Percentiles rank a stretch among this genome's conserved stretches.
Conservation (phyloP, 2,888 invertebrate species). For the Lasioglossum morio region DNA sequence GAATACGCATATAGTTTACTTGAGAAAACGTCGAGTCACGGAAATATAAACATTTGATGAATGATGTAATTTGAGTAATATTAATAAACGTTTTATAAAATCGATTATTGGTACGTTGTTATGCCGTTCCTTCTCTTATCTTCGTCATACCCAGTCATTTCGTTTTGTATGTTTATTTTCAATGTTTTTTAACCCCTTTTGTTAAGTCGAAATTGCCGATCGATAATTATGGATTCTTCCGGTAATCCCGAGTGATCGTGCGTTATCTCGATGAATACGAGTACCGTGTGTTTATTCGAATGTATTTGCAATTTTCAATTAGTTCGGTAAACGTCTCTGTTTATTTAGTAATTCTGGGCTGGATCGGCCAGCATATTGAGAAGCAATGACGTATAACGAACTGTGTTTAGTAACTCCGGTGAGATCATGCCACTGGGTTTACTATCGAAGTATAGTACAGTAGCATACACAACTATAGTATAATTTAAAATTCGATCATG, state of each 20-base stretch:
- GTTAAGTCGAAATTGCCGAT: neutral
- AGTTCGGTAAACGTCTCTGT: neutral
- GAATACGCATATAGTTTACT: neutral
- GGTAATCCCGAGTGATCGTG: neutral
- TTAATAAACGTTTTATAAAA: neutral
- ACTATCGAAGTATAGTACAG: neutral
- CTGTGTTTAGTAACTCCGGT: neutral
- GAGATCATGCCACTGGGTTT: neutral
- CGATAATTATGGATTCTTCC: neutral
- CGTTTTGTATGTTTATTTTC: neutral
- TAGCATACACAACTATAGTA: neutral
- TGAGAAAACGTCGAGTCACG: neutral
- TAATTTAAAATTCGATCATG: neutral
- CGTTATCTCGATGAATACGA: neutral
- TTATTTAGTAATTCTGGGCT: neutral
- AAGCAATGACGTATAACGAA: neutral
- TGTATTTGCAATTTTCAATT: neutral
- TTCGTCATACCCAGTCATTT: neutral
- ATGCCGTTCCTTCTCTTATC: neutral
- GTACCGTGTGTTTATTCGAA: neutral
- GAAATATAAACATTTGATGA: neutral
- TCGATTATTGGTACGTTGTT: slow-evolving; percentile 1
- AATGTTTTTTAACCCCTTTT: neutral
- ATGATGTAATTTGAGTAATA: neutral
- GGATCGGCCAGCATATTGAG: neutral